Conservation (phyloP, 2,797 vertebrate species). For the Pagetopsis macropterus region DNA sequence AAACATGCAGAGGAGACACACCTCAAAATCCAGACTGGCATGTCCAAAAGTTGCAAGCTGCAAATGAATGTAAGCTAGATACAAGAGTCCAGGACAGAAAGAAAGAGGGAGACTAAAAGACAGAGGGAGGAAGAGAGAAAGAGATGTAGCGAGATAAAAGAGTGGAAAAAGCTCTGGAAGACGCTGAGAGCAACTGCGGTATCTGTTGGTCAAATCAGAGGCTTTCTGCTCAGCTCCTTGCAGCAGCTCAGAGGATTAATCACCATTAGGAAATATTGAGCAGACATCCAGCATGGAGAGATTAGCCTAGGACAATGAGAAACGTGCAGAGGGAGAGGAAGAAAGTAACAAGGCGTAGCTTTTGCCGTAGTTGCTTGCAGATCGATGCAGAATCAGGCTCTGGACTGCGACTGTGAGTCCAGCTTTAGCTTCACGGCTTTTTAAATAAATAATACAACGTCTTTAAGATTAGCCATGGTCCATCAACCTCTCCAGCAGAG, state of each 20-base stretch:
- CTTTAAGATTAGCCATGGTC: conserved; percentile 83
- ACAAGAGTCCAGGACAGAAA: conserved; percentile 36
- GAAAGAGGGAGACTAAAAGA: conserved; percentile 33
- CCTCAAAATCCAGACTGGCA: conserved; percentile 64
- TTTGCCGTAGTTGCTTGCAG: conserved; percentile 67
- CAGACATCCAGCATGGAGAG: conserved; percentile 71
- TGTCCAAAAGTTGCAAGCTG: conserved; percentile 60
- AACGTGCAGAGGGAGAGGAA: conserved; percentile 42
- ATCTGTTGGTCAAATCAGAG: conserved; percentile 74
- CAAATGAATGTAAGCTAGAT: conserved; percentile 40
- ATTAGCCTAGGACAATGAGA: conserved; percentile 56
- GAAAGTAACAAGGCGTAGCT: conserved; percentile 65
- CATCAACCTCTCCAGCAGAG: conserved; percentile 76
- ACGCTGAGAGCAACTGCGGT: conserved; percentile 67
- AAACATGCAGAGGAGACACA: conserved; percentile 73
- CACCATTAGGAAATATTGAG: conserved; percentile 82
- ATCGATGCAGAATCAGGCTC: conserved; percentile 70
- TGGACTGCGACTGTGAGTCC: conserved; percentile 73
- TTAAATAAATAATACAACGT: conserved; percentile 87
- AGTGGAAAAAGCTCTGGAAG: conserved; percentile 28
- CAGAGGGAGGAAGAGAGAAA: conserved; percentile 7
- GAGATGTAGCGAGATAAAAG: conserved; percentile 37
- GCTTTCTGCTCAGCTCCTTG: conserved; percentile 63
- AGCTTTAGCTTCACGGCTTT: conserved; percentile 77
- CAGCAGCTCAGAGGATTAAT: conserved; percentile 78